phyloP scores from a whole-genome alignment of 1,140 invertebrate species.

The Ladona fulva region DNA sequence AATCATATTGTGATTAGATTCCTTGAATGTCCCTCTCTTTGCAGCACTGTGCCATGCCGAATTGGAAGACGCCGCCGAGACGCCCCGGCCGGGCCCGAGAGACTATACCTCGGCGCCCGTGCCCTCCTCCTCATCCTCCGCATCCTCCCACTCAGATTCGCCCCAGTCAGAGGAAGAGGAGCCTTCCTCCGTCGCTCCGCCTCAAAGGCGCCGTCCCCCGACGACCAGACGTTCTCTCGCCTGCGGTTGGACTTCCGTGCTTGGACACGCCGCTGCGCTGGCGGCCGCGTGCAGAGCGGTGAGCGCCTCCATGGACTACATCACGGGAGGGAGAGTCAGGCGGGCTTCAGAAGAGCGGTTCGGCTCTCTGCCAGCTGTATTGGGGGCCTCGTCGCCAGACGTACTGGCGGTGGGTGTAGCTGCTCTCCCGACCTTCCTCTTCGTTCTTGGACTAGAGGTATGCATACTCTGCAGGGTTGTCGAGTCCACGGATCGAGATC shows the following conservation, averaged over 20 bases:
- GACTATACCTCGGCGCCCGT: neutral
- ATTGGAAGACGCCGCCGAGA: neutral
- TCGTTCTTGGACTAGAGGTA: conserved; percentile 60
- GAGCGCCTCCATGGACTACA: conserved; percentile 53
- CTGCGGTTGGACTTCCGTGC: neutral
- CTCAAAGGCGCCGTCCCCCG: neutral
- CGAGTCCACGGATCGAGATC: no score
- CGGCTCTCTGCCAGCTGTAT: neutral
- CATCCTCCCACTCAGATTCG: neutral
- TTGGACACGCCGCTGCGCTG: conserved; percentile 44
- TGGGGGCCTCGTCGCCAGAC: conserved; percentile 54
- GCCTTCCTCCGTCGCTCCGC: neutral
- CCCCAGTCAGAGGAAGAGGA: neutral
- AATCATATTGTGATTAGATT: neutral
- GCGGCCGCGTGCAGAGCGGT: conserved; percentile 51
- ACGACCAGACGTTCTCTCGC: neutral
- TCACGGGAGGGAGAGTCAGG: conserved; percentile 48
- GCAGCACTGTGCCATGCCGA: neutral
- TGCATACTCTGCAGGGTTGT: no score
- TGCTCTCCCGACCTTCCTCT: conserved; percentile 52
- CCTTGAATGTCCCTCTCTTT: neutral
- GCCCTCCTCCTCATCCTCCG: neutral
- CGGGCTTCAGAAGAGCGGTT: conserved; percentile 44
- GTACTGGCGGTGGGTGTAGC: conserved; percentile 56
- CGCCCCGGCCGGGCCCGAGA: neutral